Conservation (phyloP, 1,140 invertebrate genomes). For the Drosophila nigrodunni region DNA sequence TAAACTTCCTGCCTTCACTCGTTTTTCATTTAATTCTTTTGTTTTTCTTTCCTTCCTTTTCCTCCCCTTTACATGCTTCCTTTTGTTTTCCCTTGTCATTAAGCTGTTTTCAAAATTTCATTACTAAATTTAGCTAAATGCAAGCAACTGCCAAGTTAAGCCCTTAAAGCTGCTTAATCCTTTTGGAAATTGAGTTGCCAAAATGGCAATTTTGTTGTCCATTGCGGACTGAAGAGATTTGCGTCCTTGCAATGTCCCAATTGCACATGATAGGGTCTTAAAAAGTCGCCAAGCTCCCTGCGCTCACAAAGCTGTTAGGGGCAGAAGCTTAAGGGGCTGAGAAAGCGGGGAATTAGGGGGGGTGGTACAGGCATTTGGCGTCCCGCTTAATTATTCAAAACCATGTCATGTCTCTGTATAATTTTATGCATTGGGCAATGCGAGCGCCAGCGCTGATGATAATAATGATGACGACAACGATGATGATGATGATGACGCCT, state of each 20-base stretch:
- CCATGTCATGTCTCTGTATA: constrained; percentile 84
- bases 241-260: constrained; percentile 31
- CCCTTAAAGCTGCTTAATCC: constrained; percentile 41
- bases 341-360: neutral
- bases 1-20: neutral
- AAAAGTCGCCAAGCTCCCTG: constrained; percentile 38
- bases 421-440: constrained; percentile 84
- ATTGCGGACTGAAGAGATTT: constrained; percentile 10
- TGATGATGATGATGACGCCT: constrained; percentile 63
- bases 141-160: constrained; percentile 34
- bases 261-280: constrained; percentile 37
- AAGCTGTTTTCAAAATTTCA: constrained; percentile 25
- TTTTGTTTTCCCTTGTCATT: neutral
- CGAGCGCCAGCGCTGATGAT: constrained; percentile 58
- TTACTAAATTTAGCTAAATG: constrained; percentile 24
- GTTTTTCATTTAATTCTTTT: neutral
- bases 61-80: neutral
- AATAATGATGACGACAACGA: constrained; percentile 42
- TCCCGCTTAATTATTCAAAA: constrained; percentile 84
- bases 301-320: neutral
- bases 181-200: constrained; percentile 53
- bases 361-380: constrained; percentile 40
- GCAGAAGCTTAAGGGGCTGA: neutral
- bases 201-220: constrained; percentile 44
- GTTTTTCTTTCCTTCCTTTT: neutral